These are phyloP conservation scores for Rhizomys pruinosus DNA, from an alignment of 2,113 vertebrate genomes.

Conservation along the genomic window DNA sequence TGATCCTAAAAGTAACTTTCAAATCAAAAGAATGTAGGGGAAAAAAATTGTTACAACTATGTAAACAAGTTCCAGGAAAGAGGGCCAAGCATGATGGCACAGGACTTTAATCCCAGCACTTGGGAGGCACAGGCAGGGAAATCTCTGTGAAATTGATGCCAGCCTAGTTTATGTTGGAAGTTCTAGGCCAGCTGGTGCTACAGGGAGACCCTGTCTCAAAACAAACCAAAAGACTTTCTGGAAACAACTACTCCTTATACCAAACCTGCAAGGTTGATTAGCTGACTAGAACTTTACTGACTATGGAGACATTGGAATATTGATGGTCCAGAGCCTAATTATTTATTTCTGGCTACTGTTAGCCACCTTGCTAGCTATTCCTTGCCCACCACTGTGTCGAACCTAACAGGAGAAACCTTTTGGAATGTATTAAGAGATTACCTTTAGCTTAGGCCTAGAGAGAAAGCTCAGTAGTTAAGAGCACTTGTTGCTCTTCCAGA, in stretches of 20 bases:
- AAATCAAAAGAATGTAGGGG: background rate
- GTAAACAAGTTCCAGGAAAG: background rate
- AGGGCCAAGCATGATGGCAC: no score
- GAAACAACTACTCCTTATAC: no score
- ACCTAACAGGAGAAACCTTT: background rate
- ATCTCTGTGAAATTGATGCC: no score
- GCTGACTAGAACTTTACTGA: background rate
- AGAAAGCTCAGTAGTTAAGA: no score
- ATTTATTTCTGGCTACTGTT: background rate
- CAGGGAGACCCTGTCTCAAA: no score
- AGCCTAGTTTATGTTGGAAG: no score
- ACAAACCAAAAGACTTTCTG: no score
- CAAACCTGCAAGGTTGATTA: background rate
- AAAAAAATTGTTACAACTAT: background rate
- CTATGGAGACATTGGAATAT: background rate
- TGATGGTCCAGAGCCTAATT: background rate
- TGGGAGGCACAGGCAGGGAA: no score
- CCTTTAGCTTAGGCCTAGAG: no score
- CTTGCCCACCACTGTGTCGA: background rate
- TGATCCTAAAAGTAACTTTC: constrained; percentile 25
- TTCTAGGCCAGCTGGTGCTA: no score
- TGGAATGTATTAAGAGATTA: background rate
- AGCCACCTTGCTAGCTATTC: background rate
- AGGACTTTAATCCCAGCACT: no score
- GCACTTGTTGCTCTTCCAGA: no score